phyloP scores from a whole-genome alignment of 2,888 invertebrate species.

The Dolichomitus sp. region DNA sequence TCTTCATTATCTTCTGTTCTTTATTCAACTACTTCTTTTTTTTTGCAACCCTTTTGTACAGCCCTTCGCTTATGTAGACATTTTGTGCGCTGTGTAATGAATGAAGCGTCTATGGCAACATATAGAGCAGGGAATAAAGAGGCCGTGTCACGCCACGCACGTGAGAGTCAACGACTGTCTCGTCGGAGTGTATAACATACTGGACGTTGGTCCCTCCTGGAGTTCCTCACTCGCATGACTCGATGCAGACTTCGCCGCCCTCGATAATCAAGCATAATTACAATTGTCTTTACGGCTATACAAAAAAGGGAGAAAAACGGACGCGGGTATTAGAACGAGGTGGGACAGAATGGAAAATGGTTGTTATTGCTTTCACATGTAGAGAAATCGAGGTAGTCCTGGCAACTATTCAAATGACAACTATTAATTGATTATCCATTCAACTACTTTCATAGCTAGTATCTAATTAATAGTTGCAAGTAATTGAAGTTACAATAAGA shows the following conservation, averaged over 20 bases:
- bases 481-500: too few relatives aligned
- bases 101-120: constrained; percentile 21
- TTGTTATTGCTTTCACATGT: background rate
- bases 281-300: constrained; percentile 22
- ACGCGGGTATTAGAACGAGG: background rate
- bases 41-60: constrained; percentile 27
- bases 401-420: too few relatives aligned
- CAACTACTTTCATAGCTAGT: too few relatives aligned
- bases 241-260: constrained; percentile 26
- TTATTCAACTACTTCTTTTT: constrained; percentile 32
- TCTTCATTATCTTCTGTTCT: constrained; percentile 2
- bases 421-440: too few relatives aligned
- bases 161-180: constrained; percentile 43
- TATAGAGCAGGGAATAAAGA: constrained; percentile 25
- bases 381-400: too few relatives aligned
- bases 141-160: constrained; percentile 29
- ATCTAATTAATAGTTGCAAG: too few relatives aligned
- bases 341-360: constrained; percentile 3
- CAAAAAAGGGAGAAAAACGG: background rate
- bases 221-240: constrained; percentile 6
- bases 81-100: constrained; percentile 54
- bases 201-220: constrained; percentile 14
- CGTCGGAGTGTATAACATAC: background rate
- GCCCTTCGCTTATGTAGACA: constrained; percentile 54
- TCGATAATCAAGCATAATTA: constrained; percentile 44